A percentile compares a stretch with the other conserved stretches of the same genome.
phyloP scores from a whole-genome alignment of 1,140 invertebrate species.

The Drosophila suzukii region DNA sequence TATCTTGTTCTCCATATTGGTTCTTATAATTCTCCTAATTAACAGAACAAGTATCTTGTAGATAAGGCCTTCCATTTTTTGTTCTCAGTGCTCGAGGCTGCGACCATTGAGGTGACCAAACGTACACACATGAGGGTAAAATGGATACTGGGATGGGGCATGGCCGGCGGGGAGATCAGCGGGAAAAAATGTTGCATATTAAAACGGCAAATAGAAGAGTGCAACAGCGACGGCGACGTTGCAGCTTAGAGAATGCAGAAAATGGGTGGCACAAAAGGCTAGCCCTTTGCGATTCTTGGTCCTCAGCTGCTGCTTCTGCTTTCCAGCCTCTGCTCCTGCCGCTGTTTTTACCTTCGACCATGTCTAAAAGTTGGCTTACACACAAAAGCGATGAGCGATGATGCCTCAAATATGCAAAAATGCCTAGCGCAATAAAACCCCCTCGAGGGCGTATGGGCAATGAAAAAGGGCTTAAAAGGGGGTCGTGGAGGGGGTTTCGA shows the following conservation, averaged over 20 bases:
- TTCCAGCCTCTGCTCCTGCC: conserved; percentile 1
- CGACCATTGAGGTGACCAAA: conserved; percentile 68
- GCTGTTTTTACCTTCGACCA: conserved; percentile 38
- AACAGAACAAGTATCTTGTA: too few species aligned
- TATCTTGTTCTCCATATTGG: too few species aligned
- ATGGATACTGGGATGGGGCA: background rate
- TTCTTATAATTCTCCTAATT: background rate
- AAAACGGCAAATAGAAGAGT: conserved; percentile 80
- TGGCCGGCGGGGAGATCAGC: conserved; percentile 39
- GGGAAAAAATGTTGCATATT: conserved; percentile 77
- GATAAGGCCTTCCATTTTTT: background rate
- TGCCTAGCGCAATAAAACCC: conserved; percentile 79
- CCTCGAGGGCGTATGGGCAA: conserved; percentile 55
- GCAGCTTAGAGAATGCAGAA: conserved; percentile 72
- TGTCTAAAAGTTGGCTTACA: conserved; percentile 78
- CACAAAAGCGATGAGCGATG: conserved; percentile 83
- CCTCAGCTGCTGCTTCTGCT: conserved; percentile 20
- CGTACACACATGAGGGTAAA: conserved; percentile 41
- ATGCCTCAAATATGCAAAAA: conserved; percentile 83
- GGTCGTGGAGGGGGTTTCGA: background rate
- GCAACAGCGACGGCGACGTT: conserved; percentile 49
- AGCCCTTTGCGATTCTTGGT: conserved; percentile 43
- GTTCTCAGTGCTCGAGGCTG: conserved; percentile 10
- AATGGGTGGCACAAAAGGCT: conserved; percentile 37
- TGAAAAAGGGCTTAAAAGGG: conserved; percentile 74